Evolutionary conservation across 2,797 vertebrate genomes (phyloP), one percentile per base, ranked within the genome.

Genomic region (Xenentodon cancila): DNA sequence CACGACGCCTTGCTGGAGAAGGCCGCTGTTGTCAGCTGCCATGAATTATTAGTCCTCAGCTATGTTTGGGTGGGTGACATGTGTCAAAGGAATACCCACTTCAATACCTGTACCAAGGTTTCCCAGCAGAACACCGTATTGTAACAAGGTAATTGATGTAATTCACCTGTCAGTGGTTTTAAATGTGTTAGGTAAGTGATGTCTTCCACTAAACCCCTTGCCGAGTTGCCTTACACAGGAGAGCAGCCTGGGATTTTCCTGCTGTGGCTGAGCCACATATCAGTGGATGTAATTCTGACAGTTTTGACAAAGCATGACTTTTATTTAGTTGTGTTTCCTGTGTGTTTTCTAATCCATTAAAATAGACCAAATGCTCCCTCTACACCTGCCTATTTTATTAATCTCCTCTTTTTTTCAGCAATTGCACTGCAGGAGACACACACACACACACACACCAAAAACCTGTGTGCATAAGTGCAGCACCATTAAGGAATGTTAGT

Each of bases 241-340:
- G 32, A 77, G 40, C 4, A 68, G 46, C 25, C 11, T 40, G 40
- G 37, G 20, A 62, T 65, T 56, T 52, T 50, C 17, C 1, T 25
- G 3, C 13, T 62, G 15, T n/a, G 43, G 22, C 1, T 69, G 51
- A 63, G 49, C 54, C 40, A 54, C 43, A 27, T 4, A 19, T 61
- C 48, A 64, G 48, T 44, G 46, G 47, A 44, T 17, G 0, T 5
- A 34, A 16, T 6, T 42, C 13, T 46, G 21, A 54, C 45, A 60
- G 27, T 48, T 25, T 40, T 40, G 12, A 40, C 37, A 37, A 5
- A 25, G 30, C 7, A 5, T 30, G 30, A 30, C 7, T 30, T 30
- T 30, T 30, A 30, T 30, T 30, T 30, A 30, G 3, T 13, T 37
- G 12, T 37, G 12, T 37, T 11, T 37, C 34, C 34, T 37, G 9